Evolutionary conservation across 2,888 invertebrate genomes (phyloP), one percentile per base, ranked within the genome.

Genomic region (Sarcophaga caerulescens): DNA sequence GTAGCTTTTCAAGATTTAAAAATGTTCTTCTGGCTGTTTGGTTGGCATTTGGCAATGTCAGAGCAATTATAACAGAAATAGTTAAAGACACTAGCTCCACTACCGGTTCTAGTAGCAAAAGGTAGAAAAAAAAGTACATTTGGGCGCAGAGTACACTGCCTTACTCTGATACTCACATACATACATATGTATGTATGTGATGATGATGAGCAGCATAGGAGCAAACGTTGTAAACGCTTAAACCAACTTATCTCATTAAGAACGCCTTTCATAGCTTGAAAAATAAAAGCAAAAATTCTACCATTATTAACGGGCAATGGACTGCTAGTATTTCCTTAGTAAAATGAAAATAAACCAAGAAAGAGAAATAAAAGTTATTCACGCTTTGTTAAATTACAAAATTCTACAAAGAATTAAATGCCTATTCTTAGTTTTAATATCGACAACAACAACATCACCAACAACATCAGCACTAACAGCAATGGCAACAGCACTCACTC

Each of bases 361-460:
- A 63, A 65, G 75, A 25, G 59, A 88, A 85, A 76, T 77, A 85
- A 88, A 88, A 88, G 86, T 85, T 87, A 86, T 88, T 88, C 89
- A 88, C 88, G 87, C 88, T 89, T 88, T 86, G 85, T 84, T 88
- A 83, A 84, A 84, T 74, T 75, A 77, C 81, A 68, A 70, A 75
- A 70, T 70, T 75, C 69, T 57, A 81, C 75, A 84, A 80, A 81
- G 81, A 84, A 81, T 86, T 84, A 81, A 86, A 84, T 81, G 86
- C 75, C 78, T 81, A 75, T 84, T 78, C 85, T 78, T 76, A 60
- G 71, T n/a, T 47, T 75, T 71, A 75, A 83, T 78, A 77, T 65
- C 47, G 75, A 12, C 71, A 69, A 77, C 62, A 69, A 73, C 17
- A 73, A 70, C 1, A 23, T 14, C 35, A n/a, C n/a, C 69, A 80